phyloP scores from a whole-genome alignment of 2,888 invertebrate genomes.

The Lithosia quadra region DNA sequence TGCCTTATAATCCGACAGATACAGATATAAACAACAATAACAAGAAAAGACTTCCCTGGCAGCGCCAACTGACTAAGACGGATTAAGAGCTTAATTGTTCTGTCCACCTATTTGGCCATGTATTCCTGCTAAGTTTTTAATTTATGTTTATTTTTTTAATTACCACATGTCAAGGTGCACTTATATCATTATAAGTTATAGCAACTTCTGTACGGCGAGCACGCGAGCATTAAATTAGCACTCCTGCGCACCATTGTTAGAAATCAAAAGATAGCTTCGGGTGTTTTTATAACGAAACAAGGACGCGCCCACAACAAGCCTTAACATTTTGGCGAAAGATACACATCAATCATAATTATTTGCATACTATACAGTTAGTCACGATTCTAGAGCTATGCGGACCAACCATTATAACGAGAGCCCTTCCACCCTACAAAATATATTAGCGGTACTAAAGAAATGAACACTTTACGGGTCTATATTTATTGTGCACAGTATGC shows the following conservation, averaged over 20 bases:
- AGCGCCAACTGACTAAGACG: not conserved
- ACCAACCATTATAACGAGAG: slow-evolving; percentile 48
- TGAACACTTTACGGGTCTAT: slow-evolving; percentile 38
- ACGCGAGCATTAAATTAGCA: slow-evolving; percentile 54
- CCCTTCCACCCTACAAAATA: slow-evolving; percentile 37
- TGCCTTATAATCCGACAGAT: not conserved
- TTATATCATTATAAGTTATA: slow-evolving; percentile 54
- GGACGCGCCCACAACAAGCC: slow-evolving; percentile 60
- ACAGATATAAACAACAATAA: not conserved
- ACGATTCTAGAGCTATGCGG: slow-evolving; percentile 57
- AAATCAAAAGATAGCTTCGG: slow-evolving; percentile 50
- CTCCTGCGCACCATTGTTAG: slow-evolving; percentile 46
- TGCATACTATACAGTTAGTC: slow-evolving; percentile 67
- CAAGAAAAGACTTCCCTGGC: not conserved
- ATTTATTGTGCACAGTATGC: slow-evolving; percentile 53
- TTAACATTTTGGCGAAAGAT: slow-evolving; percentile 68
- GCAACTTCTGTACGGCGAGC: slow-evolving; percentile 45
- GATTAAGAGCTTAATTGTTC: slow-evolving; percentile 15
- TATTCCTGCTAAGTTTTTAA: slow-evolving; percentile 13
- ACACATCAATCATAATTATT: slow-evolving; percentile 77
- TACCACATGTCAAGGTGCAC: slow-evolving; percentile 44
- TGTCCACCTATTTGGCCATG: slow-evolving; percentile 5
- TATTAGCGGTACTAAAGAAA: slow-evolving; percentile 25
- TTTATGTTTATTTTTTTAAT: slow-evolving; percentile 47
- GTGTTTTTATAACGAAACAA: slow-evolving; percentile 54